A percentile compares a stretch with the other conserved stretches of the same genome.
These are phyloP conservation scores for Epistrophella euchroma DNA, from an alignment of 2,888 invertebrate species.

Conservation along the genomic window DNA sequence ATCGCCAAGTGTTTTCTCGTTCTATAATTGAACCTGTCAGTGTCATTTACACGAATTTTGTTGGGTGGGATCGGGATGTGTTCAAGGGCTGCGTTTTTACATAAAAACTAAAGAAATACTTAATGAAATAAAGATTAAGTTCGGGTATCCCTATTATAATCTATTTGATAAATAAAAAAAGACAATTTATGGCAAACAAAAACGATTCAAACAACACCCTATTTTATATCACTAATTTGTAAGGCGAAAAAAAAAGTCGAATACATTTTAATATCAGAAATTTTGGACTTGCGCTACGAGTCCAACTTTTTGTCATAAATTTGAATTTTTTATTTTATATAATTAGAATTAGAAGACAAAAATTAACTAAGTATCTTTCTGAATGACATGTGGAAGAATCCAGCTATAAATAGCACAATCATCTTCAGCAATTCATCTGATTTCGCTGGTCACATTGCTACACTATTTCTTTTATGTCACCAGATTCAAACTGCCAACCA, in stretches of 20 bases:
- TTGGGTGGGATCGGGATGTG: slow-evolving; percentile 17
- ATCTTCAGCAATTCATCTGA: slow-evolving; percentile 5
- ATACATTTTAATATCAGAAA: slow-evolving; percentile 38
- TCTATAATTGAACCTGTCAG: slow-evolving; percentile 53
- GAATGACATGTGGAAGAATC: slow-evolving; percentile 55
- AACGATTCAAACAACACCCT: slow-evolving; percentile 5
- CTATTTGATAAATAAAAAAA: neutral
- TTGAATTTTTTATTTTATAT: slow-evolving; percentile 3
- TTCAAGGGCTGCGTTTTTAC: neutral
- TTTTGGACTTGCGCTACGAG: slow-evolving; percentile 68
- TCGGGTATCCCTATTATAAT: neutral
- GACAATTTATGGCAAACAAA: neutral
- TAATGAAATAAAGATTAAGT: neutral
- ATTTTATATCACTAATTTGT: neutral
- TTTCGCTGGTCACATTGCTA: slow-evolving; percentile 30
- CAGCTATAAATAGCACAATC: slow-evolving; percentile 43
- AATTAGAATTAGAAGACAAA: slow-evolving; percentile 47
- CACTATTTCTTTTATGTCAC: slow-evolving; percentile 11
- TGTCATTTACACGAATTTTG: slow-evolving; percentile 41
- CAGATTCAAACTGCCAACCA: neutral
- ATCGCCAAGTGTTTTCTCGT: slow-evolving; percentile 22
- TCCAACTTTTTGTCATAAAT: slow-evolving; percentile 26
- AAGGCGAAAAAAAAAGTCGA: neutral
- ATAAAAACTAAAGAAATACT: neutral
- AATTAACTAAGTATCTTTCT: neutral